Percentiles rank a stretch among this genome's conserved stretches.
Conservation (phyloP, 2,113 vertebrate species). For the Microcebus jonahi region DNA sequence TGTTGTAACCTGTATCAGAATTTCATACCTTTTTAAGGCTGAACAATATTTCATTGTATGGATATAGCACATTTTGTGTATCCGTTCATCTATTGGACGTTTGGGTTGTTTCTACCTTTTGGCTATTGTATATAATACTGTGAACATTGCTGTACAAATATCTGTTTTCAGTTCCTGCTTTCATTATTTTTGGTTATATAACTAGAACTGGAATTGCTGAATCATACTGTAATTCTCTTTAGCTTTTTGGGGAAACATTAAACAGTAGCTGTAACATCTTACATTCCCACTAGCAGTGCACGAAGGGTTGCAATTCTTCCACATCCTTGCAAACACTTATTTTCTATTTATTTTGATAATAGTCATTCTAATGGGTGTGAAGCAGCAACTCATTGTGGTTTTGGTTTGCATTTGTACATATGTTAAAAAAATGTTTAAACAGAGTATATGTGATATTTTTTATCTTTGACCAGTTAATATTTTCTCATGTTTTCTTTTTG, state of each 20-base stretch:
- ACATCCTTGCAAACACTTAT: neutral
- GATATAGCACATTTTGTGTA: neutral
- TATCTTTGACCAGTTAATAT: neutral
- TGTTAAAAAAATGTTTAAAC: neutral
- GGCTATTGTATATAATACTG: neutral
- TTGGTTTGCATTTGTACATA: neutral
- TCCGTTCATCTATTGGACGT: neutral
- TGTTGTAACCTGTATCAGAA: neutral
- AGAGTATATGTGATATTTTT: neutral
- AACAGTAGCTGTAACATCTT: neutral
- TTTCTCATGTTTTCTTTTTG: neutral
- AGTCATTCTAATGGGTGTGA: neutral
- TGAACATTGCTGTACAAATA: neutral
- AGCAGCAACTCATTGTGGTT: neutral
- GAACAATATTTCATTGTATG: neutral
- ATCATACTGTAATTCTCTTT: neutral
- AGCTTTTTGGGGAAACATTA: neutral
- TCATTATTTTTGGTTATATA: neutral
- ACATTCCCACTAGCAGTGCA: neutral
- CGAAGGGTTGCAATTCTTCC: neutral
- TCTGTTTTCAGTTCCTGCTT: neutral
- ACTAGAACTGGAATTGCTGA: neutral
- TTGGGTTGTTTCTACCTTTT: neutral
- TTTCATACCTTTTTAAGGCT: neutral
- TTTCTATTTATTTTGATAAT: neutral